These are phyloP conservation scores for Diadegma fenestrale DNA, from an alignment of 2,888 invertebrate species.

Conservation along the genomic window DNA sequence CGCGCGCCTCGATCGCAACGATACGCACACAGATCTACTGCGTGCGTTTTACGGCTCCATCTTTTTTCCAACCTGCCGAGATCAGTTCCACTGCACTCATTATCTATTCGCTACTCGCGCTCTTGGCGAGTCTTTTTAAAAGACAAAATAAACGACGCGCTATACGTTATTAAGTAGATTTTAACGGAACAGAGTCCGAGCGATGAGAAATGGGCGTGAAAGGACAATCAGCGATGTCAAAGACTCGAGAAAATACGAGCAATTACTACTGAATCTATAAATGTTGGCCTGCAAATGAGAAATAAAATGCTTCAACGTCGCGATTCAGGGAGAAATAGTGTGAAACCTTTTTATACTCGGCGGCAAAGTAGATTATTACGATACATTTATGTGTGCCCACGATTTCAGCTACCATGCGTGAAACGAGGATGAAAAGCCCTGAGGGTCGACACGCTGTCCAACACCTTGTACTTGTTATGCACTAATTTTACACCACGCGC, in stretches of 20 bases:
- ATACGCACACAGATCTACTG: not conserved
- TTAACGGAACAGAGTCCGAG: constrained; percentile 7
- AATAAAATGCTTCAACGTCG: constrained; percentile 2
- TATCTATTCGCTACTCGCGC: constrained; percentile 19
- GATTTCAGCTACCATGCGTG: constrained; percentile 56
- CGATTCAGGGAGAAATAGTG: constrained; percentile 43
- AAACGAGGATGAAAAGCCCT: constrained; percentile 62
- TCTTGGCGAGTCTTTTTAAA: not conserved
- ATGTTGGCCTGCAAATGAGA: not conserved
- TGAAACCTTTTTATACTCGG: not conserved
- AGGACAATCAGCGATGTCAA: not conserved
- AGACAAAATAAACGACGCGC: constrained; percentile 26
- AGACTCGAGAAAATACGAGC: not conserved
- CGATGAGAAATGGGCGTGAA: not conserved
- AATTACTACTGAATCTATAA: not conserved
- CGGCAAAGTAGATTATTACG: not conserved
- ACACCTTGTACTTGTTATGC: constrained; percentile 37
- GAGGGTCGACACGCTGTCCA: constrained; percentile 40
- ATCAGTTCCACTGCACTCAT: not conserved
- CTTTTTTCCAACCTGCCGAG: not conserved
- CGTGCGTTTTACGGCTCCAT: not conserved
- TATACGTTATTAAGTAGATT: constrained; percentile 31
- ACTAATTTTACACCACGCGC: constrained; percentile 36
- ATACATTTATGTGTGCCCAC: not conserved
- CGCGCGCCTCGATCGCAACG: constrained; percentile 13